Evolutionary conservation across 2,888 invertebrate species (phyloP).

Genomic region (Cyrtodaria siliqua): DNA sequence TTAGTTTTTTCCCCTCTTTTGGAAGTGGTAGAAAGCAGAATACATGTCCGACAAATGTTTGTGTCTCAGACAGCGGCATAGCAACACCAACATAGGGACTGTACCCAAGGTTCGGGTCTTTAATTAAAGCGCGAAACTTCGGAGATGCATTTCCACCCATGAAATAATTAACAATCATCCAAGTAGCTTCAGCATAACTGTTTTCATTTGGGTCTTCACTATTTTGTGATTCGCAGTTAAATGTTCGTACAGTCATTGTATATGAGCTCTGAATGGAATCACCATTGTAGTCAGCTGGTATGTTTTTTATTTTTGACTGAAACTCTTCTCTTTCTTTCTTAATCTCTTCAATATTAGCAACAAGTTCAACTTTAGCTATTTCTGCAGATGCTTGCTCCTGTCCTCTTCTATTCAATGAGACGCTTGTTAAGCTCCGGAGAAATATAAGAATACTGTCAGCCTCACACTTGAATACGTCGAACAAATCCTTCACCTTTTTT

Average conservation of each 20-base stretch:
- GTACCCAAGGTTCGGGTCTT: conserved; percentile 11
- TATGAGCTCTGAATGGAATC: background rate
- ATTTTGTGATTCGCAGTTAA: background rate
- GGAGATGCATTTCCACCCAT: conserved; percentile 10
- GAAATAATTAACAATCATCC: conserved; percentile 5
- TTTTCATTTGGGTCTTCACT: background rate
- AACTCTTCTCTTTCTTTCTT: conserved; percentile 15
- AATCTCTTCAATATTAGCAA: background rate
- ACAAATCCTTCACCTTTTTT: conserved; percentile 69
- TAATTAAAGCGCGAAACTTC: conserved; percentile 18
- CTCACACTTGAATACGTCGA: conserved; percentile 74
- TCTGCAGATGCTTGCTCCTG: background rate
- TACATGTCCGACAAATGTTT: conserved; percentile 72
- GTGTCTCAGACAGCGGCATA: background rate
- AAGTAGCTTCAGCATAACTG: background rate
- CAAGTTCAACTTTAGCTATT: background rate
- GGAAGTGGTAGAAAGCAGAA: conserved; percentile 83
- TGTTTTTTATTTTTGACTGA: background rate
- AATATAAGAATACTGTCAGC: conserved; percentile 78
- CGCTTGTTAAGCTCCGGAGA: conserved; percentile 63
- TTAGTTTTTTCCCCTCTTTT: conserved; percentile 67
- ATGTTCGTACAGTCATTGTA: background rate
- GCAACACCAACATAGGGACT: conserved; percentile 32
- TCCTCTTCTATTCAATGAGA: background rate
- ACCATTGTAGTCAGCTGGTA: background rate